Evolutionary conservation across 2,888 invertebrate genomes (phyloP), one percentile per base, ranked within the genome.

Genomic region (Anthophora plumipes): DNA sequence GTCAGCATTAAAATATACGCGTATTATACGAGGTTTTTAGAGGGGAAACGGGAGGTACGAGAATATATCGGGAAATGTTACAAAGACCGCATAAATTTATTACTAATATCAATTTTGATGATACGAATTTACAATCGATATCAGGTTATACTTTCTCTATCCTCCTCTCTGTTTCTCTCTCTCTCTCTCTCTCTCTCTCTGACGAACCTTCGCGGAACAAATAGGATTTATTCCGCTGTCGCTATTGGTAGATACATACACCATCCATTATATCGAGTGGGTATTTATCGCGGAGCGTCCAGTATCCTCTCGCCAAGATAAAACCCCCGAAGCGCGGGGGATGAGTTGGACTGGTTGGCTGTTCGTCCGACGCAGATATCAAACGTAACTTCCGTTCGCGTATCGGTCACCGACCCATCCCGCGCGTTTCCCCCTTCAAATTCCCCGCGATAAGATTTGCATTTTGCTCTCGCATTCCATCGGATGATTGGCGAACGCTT

Each of bases 251-350:
- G 79, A 81, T 69, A 72, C 76, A 74, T 67, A 59, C 70, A 57
- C 77, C 82, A 79, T 87, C 85, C 86, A 84, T 87, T 87, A 86
- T 80, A 88, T 75, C 77, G 85, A 73, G 80, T 74, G 86, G 83
- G 80, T 83, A 88, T 88, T 88, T 88, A 88, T 88, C 86, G 88
- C 82, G 69, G 66, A 64, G 54, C 70, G 80, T 83, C 69, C 86
- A 78, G 77, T 77, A 71, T 78, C 79, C 84, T 70, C 83, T 76
- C 69, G 69, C 72, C 77, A 80, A 85, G 87, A 88, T 88, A 88
- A 88, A 88, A 83, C 72, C 80, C 73, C 63, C 43, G 60, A 75
- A 25, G 12, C 54, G n/a, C n/a, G n/a, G 68, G 60, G 78, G 64
- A 69, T 20, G 81, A 73, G 73, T 54, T 41, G 79, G 80, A 82